Percentiles rank a stretch among this genome's conserved stretches.
Conservation (phyloP, 1,140 invertebrate genomes). For the Saccostrea glomerata region DNA sequence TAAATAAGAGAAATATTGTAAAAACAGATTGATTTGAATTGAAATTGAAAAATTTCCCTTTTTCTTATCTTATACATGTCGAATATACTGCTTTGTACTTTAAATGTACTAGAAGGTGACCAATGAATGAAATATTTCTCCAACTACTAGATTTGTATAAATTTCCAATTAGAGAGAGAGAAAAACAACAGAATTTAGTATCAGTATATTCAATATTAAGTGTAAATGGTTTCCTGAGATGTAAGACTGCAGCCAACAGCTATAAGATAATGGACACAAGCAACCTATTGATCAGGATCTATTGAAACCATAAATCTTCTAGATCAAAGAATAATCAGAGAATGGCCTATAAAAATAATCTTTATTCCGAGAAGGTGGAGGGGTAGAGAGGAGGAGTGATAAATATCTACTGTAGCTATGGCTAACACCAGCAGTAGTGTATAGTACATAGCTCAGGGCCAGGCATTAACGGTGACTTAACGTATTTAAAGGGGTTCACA, state of each 20-base stretch:
- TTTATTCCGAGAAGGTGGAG: not conserved
- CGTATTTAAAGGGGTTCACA: not conserved
- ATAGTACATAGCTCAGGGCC: not conserved
- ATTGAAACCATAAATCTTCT: not conserved
- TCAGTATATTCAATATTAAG: not conserved
- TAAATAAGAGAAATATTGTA: not conserved
- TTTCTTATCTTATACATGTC: not conserved
- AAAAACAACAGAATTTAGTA: not conserved
- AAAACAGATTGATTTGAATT: not conserved
- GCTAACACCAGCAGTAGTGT: not conserved
- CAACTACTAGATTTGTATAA: not conserved
- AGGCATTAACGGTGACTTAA: not conserved
- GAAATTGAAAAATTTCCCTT: not conserved
- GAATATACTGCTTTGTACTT: not conserved
- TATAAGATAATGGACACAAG: constrained; percentile 15
- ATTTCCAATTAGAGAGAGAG: not conserved
- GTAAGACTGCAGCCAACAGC: not conserved
- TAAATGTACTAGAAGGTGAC: not conserved
- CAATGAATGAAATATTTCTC: not conserved
- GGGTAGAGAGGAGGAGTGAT: not conserved
- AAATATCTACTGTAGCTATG: not conserved
- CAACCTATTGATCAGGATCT: not conserved
- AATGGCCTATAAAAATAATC: constrained; percentile 3
- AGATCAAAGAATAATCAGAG: constrained; percentile 11
- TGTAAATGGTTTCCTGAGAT: not conserved